Base-by-base conservation (phyloP, 2,888 invertebrate genomes). In the Hartigia nigra region DNA sequence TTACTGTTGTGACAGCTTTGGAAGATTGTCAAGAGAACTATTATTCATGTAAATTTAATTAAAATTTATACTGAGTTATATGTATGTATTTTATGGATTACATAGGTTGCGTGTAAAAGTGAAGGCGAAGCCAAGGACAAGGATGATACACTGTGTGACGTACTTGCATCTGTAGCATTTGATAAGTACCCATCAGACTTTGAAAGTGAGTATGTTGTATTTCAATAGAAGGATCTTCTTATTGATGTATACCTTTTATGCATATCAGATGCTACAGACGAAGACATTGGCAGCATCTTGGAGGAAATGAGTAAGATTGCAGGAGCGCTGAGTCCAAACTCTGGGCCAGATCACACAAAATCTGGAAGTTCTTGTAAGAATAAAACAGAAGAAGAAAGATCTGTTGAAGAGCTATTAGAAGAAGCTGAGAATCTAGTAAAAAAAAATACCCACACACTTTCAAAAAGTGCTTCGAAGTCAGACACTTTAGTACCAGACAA, bases 221-320 rank as follows among this genome's bases (percentile, higher is more conserved):
- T 55, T 55, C 69, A 36, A 32, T 70, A 55, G 23, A 23, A 55
- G 55, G 14, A 74, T 55, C 35, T 55, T 75, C 37, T 76, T 75
- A 32, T 74, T 35, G 12, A 72, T 12, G 1, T 32, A 72, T 31
- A 34, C 32, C 12, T 12, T 72, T 31, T 72, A 72, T 72, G 12
- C 9, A 0, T 32, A 12, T 31, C 34, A 91, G 91, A 90, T 87
- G 90, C 90, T 3, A 91, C 91, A 12, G 91, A 91, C 39, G 91
- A 91, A 70, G 91, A 91, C 34, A 91, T 91, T 69, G 90, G 91
- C 70, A 91, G 90, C 80, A 88, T 91, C 77, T 81, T 91, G 34
- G 91, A 91, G 78, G 91, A 91, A 81, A 91, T 91, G 86, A 91
- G 90, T 78, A 91, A 90, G 82, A 89, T 91, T 35, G 90, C 91